Conservation (phyloP, 2,113 vertebrate genomes). For the Dolichotis patagonum region DNA sequence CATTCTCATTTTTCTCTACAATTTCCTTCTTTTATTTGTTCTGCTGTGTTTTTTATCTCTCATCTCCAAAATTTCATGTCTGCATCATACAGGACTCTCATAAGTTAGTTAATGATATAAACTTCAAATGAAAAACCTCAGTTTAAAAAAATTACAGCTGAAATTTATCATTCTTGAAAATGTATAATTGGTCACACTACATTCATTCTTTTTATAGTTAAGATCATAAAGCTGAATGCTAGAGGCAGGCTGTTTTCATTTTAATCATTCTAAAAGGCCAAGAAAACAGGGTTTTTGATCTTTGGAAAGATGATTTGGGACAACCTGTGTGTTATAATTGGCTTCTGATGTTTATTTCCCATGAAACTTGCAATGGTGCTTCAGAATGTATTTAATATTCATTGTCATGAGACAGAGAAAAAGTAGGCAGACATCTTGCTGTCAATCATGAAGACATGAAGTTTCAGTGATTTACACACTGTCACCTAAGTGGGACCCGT, state of each 20-base stretch:
- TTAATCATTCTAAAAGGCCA: conserved; percentile 51
- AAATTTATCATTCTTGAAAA: conserved; percentile 59
- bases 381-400: conserved; percentile 41
- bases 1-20: neutral
- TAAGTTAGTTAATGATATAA: conserved; percentile 40
- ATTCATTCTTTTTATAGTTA: conserved; percentile 64
- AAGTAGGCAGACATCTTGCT: neutral
- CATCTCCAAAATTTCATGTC: conserved; percentile 68
- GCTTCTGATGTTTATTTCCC: conserved; percentile 56
- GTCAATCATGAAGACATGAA: neutral
- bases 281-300: conserved; percentile 61
- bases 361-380: neutral
- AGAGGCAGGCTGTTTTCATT: conserved; percentile 74
- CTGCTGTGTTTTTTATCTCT: conserved; percentile 47
- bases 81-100: neutral
- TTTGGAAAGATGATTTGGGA: conserved; percentile 66
- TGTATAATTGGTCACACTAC: conserved; percentile 41
- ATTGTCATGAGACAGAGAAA: neutral
- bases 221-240: conserved; percentile 51
- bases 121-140: conserved; percentile 72
- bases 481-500: neutral
- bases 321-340: conserved; percentile 28
- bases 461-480: neutral
- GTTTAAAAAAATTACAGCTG: conserved; percentile 68
- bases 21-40: neutral